Evolutionary conservation across 2,113 vertebrate genomes (phyloP).

Genomic region (Salvelinus sp.): DNA sequence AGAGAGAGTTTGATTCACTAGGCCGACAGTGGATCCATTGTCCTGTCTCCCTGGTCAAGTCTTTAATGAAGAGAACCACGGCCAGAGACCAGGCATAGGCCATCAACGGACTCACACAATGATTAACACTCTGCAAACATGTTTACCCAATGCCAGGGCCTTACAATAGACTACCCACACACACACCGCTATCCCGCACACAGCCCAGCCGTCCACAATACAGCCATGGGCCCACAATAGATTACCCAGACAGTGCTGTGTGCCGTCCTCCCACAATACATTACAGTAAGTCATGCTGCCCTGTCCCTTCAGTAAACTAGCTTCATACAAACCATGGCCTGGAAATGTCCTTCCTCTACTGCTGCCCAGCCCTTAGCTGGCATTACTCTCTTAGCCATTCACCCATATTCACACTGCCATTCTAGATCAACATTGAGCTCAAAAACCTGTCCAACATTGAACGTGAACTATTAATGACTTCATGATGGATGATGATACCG

Average conservation of each 20-base stretch:
- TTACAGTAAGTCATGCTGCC: background rate
- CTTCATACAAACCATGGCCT: background rate
- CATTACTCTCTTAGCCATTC: no score
- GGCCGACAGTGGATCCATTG: constrained; percentile 66
- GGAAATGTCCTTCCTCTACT: background rate
- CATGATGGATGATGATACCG: no score
- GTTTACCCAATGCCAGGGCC: constrained; percentile 38
- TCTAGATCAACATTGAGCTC: no score
- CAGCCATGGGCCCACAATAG: background rate
- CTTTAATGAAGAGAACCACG: constrained; percentile 66
- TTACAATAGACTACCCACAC: constrained; percentile 26
- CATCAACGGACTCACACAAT: constrained; percentile 57
- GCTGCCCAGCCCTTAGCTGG: no score
- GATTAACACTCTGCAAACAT: constrained; percentile 60
- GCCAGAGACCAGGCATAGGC: constrained; percentile 44
- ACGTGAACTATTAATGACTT: no score
- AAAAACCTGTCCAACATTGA: no score
- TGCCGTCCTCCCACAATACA: background rate
- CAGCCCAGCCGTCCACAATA: background rate
- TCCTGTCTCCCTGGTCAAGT: constrained; percentile 64
- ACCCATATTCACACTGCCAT: no score
- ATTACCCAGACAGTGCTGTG: background rate
- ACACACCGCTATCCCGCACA: constrained; percentile 1
- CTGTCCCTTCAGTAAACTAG: background rate
- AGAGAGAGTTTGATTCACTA: background rate